Base-by-base conservation (phyloP, 1,140 invertebrate genomes). In the Lepeophtheirus salmonis region DNA sequence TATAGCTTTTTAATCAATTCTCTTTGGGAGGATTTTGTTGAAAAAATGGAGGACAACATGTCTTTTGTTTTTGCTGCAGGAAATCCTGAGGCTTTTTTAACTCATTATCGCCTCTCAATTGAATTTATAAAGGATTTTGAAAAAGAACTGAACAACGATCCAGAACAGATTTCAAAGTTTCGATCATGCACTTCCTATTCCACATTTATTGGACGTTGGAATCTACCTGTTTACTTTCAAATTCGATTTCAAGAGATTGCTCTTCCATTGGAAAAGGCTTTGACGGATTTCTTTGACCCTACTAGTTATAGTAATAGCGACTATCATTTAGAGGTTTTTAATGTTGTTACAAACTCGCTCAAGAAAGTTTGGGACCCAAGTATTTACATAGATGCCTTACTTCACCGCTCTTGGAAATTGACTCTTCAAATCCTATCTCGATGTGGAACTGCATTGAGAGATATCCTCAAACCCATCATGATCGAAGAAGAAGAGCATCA, bases 191-290 rank as follows among this genome's bases (percentile, higher is more conserved):
- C 2, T 3, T 17, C 22, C 18, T 76, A 75, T 64, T 67, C 70
- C 16, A 67, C 66, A 51, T 89, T 92, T 71, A 75, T 87, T 53
- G 78, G 80, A 60, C 83, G 84, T 66, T 96, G 90, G 86, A 94
- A 92, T 74, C 75, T 95, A 22, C 83, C 88, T 24, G 87, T 96
- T 16, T 94, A 96, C 70, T 95, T 89, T 73, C 89, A 95, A 75
- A 89, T 95, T 67, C 76, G 78, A 77, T 78, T 89, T 75, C 87
- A 91, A 77, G 86, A 91, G 75, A 86, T 92, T 69, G 86, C 83
- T 52, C 80, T 81, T 64, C 69, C 66, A 12, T 73, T 82, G 53
- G 83, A 86, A 69, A 72, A 72, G 58, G 67, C 74, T 20, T 69
- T 86, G 30, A 71, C 68, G 56, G 70, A 73, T 53, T 65, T 68